Percentiles rank a stretch among this genome's conserved stretches.
Evolutionary conservation across 2,113 vertebrate genomes (phyloP).

Genomic region (Catharus minimus): DNA sequence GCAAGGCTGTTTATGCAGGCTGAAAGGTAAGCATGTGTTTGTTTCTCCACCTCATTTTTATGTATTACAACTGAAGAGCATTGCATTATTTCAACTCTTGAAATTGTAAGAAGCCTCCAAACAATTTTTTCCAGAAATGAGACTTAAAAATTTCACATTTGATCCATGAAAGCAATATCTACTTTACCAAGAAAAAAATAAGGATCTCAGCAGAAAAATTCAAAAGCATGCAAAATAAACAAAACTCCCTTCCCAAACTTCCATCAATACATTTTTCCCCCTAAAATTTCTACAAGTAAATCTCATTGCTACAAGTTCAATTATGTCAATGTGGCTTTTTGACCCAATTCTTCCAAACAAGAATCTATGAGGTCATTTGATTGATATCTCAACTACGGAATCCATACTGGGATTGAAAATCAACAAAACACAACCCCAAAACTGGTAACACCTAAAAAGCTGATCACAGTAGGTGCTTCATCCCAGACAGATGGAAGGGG

Average conservation of each 20-base stretch:
- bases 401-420: neutral
- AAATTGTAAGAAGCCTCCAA: neutral
- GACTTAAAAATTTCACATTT: neutral
- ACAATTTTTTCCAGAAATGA: neutral
- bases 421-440: neutral
- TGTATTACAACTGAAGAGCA: neutral
- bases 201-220: neutral
- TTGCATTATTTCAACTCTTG: neutral
- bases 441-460: neutral
- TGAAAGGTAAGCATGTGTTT: neutral
- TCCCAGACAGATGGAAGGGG: neutral
- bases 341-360: neutral
- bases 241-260: neutral
- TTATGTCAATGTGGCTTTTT: neutral
- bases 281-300: neutral
- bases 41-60: slow-evolving; percentile 12
- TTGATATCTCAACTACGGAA: neutral
- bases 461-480: neutral
- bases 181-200: neutral
- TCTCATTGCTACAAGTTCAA: neutral
- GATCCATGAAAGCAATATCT: neutral
- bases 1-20: neutral
- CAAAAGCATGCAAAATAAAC: neutral
- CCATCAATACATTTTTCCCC: accelerated
- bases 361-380: neutral